phyloP scores from a whole-genome alignment of 2,113 vertebrate species.

The Eurypyga helias region DNA sequence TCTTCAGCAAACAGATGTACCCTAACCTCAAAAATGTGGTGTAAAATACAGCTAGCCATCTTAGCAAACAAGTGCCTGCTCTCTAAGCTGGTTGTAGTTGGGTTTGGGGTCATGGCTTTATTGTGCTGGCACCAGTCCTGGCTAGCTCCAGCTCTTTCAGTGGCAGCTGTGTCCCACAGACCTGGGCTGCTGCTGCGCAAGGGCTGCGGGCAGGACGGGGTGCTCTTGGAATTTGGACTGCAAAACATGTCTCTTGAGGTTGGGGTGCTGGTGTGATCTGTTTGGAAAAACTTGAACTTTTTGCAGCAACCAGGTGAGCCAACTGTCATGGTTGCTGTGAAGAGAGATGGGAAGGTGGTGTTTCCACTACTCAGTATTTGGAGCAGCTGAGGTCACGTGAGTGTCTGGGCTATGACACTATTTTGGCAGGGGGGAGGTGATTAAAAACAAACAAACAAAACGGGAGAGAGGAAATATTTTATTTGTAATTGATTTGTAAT shows the following conservation, averaged over 20 bases:
- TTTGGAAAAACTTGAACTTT: not conserved
- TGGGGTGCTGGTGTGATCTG: not conserved
- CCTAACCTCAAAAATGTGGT: not conserved
- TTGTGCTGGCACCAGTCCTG: fast-evolving
- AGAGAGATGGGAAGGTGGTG: not conserved
- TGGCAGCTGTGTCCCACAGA: not conserved
- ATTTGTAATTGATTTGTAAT: not conserved
- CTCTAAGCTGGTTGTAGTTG: not conserved
- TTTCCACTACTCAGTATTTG: not conserved
- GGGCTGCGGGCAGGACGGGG: fast-evolving
- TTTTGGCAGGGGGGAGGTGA: not conserved
- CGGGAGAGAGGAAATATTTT: not conserved
- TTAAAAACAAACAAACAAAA: not conserved
- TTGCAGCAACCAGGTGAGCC: not conserved
- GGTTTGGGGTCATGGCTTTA: not conserved
- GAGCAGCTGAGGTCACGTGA: not conserved
- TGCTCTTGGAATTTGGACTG: not conserved
- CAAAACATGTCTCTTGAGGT: not conserved
- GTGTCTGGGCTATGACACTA: not conserved
- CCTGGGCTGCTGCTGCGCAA: fast-evolving
- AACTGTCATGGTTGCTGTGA: not conserved
- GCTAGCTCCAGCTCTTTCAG: not conserved
- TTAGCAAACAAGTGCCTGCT: not conserved
- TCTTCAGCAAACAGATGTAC: not conserved
- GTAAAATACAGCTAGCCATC: not conserved